Evolutionary conservation across 53 echinoderm and acorn worm species (phyloP), one percentile per base, ranked within the genome.

Genomic region (Temnopleurus reevesii): DNA sequence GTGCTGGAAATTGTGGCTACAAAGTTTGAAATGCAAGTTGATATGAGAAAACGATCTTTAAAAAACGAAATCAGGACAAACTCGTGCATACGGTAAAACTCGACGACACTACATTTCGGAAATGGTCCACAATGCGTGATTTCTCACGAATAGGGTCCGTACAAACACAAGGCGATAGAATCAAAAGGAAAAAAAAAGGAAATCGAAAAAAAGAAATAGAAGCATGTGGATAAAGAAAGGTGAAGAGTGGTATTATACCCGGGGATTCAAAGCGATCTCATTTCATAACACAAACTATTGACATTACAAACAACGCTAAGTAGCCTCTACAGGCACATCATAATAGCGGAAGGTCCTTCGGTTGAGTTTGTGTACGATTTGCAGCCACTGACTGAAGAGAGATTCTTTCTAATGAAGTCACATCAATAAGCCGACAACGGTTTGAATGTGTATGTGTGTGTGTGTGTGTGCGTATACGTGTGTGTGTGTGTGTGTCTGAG

Each of bases 281-380:
- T 56, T 34, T 83, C 83, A 55, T 55, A 83, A 83, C 83, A 83
- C 59, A 27, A 85, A 60, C 59, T 85, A 60, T 85, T 85, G 61
- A 85, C 85, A 44, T 60, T 60, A 60, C 85, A 85, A 85, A 85
- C 85, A 85, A 38, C 85, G 27, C 85, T 60, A 60, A 85, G 85
- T 59, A 59, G 59, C 24, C 85, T 36, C 85, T 44, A 45, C 59
- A 29, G 85, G 38, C 60, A 43, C 26, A 56, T 85, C 59, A 49
- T 49, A 79, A 47, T 30, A 71, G 71, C 21, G 41, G 71, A n/a
- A 41, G 49, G 71, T 71, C 71, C 71, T 71, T 71, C 29, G 12
- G 30, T 31, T 33, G 33, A 63, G 63, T 63, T 63, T 63, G n/a
- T 71, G 71, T 71, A 38, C 23, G 71, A 71, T 19, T 36, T 41